Evolutionary conservation across 2,888 invertebrate species (phyloP), one percentile per base, ranked within the genome.

Genomic region (Vesta saturnalis): DNA sequence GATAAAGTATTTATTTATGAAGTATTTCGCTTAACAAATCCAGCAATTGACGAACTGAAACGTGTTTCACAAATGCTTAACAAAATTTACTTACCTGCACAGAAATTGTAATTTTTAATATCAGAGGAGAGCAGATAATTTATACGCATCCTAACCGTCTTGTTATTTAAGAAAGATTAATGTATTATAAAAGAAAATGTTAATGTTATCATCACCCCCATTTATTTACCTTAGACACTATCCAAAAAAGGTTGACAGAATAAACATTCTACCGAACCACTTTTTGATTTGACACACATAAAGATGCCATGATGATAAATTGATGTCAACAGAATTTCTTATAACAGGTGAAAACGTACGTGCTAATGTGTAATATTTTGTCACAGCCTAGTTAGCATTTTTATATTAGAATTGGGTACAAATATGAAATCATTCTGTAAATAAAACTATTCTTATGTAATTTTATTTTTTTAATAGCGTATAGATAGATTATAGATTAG

Each of bases 341-440:
- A 30, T 30, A 43, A 43, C n/a, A 43, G 23, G n/a, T 43, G 43
- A n/a, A 43, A 49, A n/a, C n/a, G n/a, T n/a, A n/a, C 39, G n/a
- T 1, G n/a, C 2, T n/a, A 2, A 39, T 39, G 8, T n/a, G 12
- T 39, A 39, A 39, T 23, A 23, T 23, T 8, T 23, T 23, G 23
- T 23, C 23, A 8, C 23, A 3, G 4, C 39, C 39, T 39, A 39
- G n/a, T 39, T 39, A 6, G 39, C 8, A 39, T 39, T 49, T 18
- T 49, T 49, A 12, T 14, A 46, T 46, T 30, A 6, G 6, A 6
- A 23, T 23, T 5, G 23, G 23, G 23, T 23, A 23, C 23, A 8
- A 23, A 23, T 5, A 3, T 23, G 23, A 3, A 23, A 23, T 5
- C 23, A 23, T 8, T n/a, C n/a, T n/a, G n/a, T n/a, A n/a, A n/a